Evolutionary conservation across 2,888 invertebrate genomes (phyloP).

Genomic region (Halictus ligatus): DNA sequence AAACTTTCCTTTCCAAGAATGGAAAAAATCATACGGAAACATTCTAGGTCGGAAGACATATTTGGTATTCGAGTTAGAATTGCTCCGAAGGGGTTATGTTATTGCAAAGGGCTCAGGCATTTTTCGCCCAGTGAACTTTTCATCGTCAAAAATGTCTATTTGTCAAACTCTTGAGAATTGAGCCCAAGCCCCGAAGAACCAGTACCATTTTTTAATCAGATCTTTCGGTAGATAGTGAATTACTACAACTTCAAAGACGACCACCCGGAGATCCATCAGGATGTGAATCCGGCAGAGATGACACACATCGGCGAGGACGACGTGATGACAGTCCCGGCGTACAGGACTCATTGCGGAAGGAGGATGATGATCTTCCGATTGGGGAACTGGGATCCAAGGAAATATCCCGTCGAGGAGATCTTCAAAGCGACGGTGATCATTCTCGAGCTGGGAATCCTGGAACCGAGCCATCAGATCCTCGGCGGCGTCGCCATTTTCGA

Average conservation of each 20-base stretch:
- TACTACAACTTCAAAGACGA: conserved; percentile 91
- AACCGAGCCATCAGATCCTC: conserved; percentile 90
- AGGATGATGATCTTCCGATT: conserved; percentile 90
- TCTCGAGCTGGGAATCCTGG: conserved; percentile 90
- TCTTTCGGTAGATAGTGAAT: conserved; percentile 87
- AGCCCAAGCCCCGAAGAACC: neutral
- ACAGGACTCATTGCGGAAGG: conserved; percentile 90
- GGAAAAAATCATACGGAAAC: too few species aligned
- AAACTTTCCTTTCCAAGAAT: too few species aligned
- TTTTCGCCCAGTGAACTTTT: too few species aligned
- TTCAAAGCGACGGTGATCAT: conserved; percentile 90
- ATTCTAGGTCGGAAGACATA: too few species aligned
- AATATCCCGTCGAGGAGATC: conserved; percentile 88
- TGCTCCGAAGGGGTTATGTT: too few species aligned
- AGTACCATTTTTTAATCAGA: conserved; percentile 31
- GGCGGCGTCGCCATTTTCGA: conserved; percentile 93
- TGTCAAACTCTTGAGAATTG: neutral
- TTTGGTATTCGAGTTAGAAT: too few species aligned
- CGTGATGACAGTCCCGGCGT: conserved; percentile 90
- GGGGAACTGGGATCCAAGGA: conserved; percentile 91
- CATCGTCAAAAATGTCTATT: neutral
- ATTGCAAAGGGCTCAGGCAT: too few species aligned
- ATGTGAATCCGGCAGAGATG: conserved; percentile 88
- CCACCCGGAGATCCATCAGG: conserved; percentile 89
- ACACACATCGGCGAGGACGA: conserved; percentile 88